Evolutionary conservation across 2,797 vertebrate genomes (phyloP).

Genomic region (Enteromius anoplus): DNA sequence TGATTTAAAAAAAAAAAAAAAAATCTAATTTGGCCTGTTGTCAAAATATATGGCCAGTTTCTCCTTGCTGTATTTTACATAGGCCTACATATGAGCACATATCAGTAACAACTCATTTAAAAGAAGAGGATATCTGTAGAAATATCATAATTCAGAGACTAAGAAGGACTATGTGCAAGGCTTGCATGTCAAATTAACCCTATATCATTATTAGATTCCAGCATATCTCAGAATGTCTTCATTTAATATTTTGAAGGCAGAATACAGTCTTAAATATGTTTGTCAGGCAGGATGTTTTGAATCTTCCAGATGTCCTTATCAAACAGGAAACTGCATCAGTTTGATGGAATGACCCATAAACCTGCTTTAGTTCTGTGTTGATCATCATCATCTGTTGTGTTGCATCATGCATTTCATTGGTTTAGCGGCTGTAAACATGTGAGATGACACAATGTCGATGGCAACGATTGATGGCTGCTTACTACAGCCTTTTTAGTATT

Average conservation of each 20-base stretch:
- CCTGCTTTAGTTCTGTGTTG: background rate
- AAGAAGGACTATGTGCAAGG: too few relatives aligned
- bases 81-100: background rate
- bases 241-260: background rate
- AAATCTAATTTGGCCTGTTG: background rate
- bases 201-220: background rate
- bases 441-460: background rate
- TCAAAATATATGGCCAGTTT: background rate
- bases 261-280: background rate
- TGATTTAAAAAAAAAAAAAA: too few relatives aligned
- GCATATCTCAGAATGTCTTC: background rate
- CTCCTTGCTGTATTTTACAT: background rate
- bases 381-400: slow-evolving; percentile 13
- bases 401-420: slow-evolving; percentile 60
- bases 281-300: background rate
- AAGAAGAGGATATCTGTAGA: background rate
- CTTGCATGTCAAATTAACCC: background rate
- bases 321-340: background rate
- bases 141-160: background rate
- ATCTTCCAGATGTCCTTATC: background rate
- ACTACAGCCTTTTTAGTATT: background rate
- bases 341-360: background rate
- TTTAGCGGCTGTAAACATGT: slow-evolving; percentile 45
- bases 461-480: slow-evolving; percentile 30
- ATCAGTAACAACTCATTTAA: background rate